Evolutionary conservation across 2,888 invertebrate genomes (phyloP), one percentile per base, ranked within the genome.

Genomic region (Ephialtes manifestator): DNA sequence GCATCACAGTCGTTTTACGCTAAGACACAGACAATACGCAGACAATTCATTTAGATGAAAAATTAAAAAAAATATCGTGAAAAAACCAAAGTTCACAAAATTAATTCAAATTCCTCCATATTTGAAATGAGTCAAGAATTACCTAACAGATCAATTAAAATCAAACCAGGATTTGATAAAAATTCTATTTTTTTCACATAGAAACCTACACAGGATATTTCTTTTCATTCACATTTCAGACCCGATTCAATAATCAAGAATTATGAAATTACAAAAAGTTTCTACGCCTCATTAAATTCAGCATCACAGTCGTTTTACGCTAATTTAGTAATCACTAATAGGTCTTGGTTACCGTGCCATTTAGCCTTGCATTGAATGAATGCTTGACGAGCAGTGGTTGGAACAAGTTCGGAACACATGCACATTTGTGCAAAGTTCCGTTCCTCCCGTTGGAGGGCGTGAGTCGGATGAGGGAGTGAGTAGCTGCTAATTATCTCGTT

Each of bases 401-500:
- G 43, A 18, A 70, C 53, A 35, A 53, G 51, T 70, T 7, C 28
- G 43, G 28, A 28, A 58, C 43, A 58, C 28, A 58, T 39, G 39
- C 13, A 53, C 39, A 71, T 58, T 39, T 28, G 15, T 51, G 13
- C 35, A 8, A 8, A 10, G 15, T 24, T 10, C 31, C 60, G 2
- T 15, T 63, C 11, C 8, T 53, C 15, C 13, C 11, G 0, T 46
- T 31, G 4, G 43, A 15, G 35, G 43, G 11, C n/a, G 48, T 55
- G 10, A 11, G 48, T 39, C 46, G 24, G 68, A 28, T 24, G 7
- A 46, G 74, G 68, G 46, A 60, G 28, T 63, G 46, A 60, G 28
- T 63, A 53, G 58, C 20, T 74, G 84, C 88, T 89, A 90, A 91
- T 90, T 90, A 89, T 89, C 86, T 88, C 87, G 86, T 87, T 87